Percentiles rank a stretch among this genome's conserved stretches.
phyloP scores from a whole-genome alignment of 2,888 invertebrate species.

The Cerastis leucographa region DNA sequence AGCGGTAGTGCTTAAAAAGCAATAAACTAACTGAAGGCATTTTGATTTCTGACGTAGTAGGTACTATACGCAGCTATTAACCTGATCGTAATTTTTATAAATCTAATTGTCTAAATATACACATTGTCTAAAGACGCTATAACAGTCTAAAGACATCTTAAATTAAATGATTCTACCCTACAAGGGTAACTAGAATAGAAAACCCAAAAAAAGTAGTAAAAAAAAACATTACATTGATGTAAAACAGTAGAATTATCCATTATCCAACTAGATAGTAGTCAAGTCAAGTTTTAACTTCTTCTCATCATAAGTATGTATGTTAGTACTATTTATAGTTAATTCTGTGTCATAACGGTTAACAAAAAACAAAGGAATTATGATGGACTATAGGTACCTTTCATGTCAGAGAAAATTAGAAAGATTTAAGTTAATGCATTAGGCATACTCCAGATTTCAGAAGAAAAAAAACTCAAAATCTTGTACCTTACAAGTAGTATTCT shows the following conservation, averaged over 20 bases:
- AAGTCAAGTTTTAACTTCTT: not conserved
- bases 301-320: not conserved
- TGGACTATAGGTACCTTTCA: not conserved
- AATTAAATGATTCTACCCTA: conserved; percentile 2
- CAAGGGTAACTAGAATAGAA: conserved; percentile 7
- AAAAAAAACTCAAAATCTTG: not conserved
- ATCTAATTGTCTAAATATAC: not conserved
- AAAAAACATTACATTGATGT: not conserved
- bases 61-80: not conserved
- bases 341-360: not conserved
- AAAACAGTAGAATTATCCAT: not conserved
- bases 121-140: not conserved
- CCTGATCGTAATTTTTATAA: not conserved
- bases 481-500: not conserved
- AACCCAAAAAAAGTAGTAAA: not conserved
- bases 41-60: not conserved
- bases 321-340: not conserved
- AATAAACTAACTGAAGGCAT: not conserved
- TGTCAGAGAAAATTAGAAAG: not conserved
- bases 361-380: not conserved
- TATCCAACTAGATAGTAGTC: not conserved
- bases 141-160: conserved; percentile 10
- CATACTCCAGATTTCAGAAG: not conserved
- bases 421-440: not conserved
- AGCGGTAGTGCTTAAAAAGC: not conserved